phyloP scores from a whole-genome alignment of 2,888 invertebrate genomes.

The Drosophila pseudotalamancana region DNA sequence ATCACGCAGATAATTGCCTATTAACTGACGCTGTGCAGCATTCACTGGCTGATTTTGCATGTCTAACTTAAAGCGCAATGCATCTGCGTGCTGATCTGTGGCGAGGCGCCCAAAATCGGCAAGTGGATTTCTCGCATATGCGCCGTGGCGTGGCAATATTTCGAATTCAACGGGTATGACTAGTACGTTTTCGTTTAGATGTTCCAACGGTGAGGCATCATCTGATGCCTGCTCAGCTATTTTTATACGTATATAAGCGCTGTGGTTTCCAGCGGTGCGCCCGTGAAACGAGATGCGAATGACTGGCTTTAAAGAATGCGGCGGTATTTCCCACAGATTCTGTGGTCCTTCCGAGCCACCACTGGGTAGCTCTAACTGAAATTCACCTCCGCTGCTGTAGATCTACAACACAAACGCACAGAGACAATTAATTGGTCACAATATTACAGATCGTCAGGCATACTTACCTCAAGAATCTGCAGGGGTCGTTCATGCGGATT shows the following conservation, averaged over 20 bases:
- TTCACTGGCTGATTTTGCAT: slow-evolving; percentile 63
- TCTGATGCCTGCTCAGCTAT: slow-evolving; percentile 71
- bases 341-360: slow-evolving; percentile 92
- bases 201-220: slow-evolving; percentile 24
- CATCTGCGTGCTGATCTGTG: slow-evolving; percentile 82
- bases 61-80: slow-evolving; percentile 85
- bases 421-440: not conserved
- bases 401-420: slow-evolving; percentile 84
- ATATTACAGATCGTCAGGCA: not conserved
- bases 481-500: slow-evolving; percentile 95
- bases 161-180: slow-evolving; percentile 94
- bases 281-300: slow-evolving; percentile 94
- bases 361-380: slow-evolving; percentile 93
- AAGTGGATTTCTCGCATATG: slow-evolving; percentile 90
- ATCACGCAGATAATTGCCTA: slow-evolving; percentile 52
- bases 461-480: slow-evolving; percentile 90
- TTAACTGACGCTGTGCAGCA: slow-evolving; percentile 35
- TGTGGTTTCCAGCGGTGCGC: slow-evolving; percentile 91
- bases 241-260: slow-evolving; percentile 90
- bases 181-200: slow-evolving; percentile 84
- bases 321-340: slow-evolving; percentile 95
- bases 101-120: slow-evolving; percentile 94
- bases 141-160: slow-evolving; percentile 88
- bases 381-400: slow-evolving; percentile 94
- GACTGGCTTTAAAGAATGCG: slow-evolving; percentile 93